phyloP scores from a whole-genome alignment of 2,113 vertebrate species.

The Nibea coibor region DNA sequence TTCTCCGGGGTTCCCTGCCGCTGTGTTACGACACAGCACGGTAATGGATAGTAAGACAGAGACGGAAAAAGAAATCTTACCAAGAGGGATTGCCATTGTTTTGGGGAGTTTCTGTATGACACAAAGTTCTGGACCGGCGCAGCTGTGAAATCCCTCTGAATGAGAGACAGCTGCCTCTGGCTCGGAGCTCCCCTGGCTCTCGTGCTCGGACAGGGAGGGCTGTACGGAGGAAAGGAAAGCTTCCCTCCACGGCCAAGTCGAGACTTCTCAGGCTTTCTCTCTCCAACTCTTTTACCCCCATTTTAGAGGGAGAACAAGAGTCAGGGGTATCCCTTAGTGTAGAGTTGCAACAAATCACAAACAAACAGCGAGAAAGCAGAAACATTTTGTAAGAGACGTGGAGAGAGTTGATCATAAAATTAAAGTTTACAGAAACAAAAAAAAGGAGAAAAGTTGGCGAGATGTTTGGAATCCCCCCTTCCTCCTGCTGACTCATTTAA shows the following conservation, averaged over 20 bases:
- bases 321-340: slow-evolving; percentile 80
- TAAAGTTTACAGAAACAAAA: slow-evolving; percentile 53
- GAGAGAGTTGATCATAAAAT: slow-evolving; percentile 86
- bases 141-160: slow-evolving; percentile 91
- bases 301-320: slow-evolving; percentile 68
- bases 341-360: slow-evolving; percentile 81
- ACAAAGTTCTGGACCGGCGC: slow-evolving; percentile 89
- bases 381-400: slow-evolving; percentile 82
- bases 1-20: slow-evolving; percentile 63
- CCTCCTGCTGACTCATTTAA: slow-evolving; percentile 91
- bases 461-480: slow-evolving; percentile 88
- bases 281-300: slow-evolving; percentile 74
- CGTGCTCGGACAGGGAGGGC: slow-evolving; percentile 57
- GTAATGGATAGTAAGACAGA: slow-evolving; percentile 61
- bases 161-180: slow-evolving; percentile 85
- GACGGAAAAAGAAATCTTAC: slow-evolving; percentile 59
- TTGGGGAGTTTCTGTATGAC: slow-evolving; percentile 93
- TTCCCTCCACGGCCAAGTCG: slow-evolving; percentile 62
- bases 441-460: slow-evolving; percentile 75
- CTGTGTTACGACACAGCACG: slow-evolving; percentile 60
- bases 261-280: slow-evolving; percentile 69
- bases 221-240: slow-evolving; percentile 44
- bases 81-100: slow-evolving; percentile 85
- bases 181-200: slow-evolving; percentile 74
- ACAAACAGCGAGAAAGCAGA: slow-evolving; percentile 81